Evolutionary conservation across 2,113 vertebrate genomes (phyloP).

Genomic region (Onychostruthus taczanowskii): DNA sequence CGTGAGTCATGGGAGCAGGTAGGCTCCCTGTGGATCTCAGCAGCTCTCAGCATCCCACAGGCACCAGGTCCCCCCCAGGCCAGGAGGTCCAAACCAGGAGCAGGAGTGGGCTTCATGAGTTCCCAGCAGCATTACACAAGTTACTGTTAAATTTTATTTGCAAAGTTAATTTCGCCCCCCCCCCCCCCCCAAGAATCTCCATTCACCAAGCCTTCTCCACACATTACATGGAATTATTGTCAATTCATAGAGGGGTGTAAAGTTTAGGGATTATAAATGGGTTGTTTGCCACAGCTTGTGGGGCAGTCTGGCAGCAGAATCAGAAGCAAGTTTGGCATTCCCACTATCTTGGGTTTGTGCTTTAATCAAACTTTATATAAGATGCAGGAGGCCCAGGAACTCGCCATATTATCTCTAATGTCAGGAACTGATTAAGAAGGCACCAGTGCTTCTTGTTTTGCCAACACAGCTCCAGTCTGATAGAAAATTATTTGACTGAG

Average conservation of each 20-base stretch:
- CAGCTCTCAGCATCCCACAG: rapidly evolving
- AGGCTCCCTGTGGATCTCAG: not conserved
- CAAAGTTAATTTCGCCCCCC: not conserved
- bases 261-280: not conserved
- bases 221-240: not conserved
- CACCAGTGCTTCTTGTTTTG: slow-evolving; percentile 28
- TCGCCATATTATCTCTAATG: not conserved
- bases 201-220: not conserved
- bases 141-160: not conserved
- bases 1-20: not conserved
- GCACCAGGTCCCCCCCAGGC: not conserved
- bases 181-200: not conserved
- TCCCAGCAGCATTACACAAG: not conserved
- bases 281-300: not conserved
- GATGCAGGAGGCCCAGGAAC: slow-evolving; percentile 41
- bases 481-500: slow-evolving; percentile 13
- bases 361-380: slow-evolving; percentile 46
- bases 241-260: not conserved
- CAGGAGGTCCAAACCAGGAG: not conserved
- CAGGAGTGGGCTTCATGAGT: not conserved
- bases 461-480: not conserved
- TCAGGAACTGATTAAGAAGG: slow-evolving; percentile 44
- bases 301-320: not conserved
- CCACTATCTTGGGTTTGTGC: not conserved
- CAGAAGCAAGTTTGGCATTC: not conserved